These are phyloP conservation scores for Trichechus manatus DNA, from an alignment of 2,113 vertebrate species.

Conservation along the genomic window DNA sequence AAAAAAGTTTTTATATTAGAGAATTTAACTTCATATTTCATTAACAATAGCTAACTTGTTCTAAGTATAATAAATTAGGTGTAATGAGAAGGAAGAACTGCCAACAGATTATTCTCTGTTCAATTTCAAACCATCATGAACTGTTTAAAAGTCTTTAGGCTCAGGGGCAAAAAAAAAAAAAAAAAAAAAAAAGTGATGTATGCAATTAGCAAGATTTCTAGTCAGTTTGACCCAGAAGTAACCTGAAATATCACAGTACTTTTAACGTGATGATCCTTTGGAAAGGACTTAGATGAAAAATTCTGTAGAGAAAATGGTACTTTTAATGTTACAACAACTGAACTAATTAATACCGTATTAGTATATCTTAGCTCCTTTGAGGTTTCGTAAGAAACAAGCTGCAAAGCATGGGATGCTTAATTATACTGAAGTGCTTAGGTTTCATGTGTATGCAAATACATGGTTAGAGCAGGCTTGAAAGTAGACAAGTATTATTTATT, in stretches of 20 bases:
- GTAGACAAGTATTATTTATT: neutral
- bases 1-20: neutral
- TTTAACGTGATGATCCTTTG: neutral
- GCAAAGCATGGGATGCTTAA: neutral
- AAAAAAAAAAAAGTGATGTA: neutral
- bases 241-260: neutral
- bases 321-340: neutral
- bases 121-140: neutral
- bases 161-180: neutral
- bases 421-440: neutral
- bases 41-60: neutral
- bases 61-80: neutral
- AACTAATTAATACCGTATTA: neutral
- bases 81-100: neutral
- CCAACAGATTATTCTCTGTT: neutral
- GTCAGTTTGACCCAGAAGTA: neutral
- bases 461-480: neutral
- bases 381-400: slow-evolving; percentile 9
- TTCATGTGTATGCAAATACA: neutral
- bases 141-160: neutral
- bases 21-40: neutral
- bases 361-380: neutral
- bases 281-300: neutral
- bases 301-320: neutral
- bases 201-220: neutral